Conservation (phyloP, 92 coral and sea anemone species). For the Zoanthus solanderi region DNA sequence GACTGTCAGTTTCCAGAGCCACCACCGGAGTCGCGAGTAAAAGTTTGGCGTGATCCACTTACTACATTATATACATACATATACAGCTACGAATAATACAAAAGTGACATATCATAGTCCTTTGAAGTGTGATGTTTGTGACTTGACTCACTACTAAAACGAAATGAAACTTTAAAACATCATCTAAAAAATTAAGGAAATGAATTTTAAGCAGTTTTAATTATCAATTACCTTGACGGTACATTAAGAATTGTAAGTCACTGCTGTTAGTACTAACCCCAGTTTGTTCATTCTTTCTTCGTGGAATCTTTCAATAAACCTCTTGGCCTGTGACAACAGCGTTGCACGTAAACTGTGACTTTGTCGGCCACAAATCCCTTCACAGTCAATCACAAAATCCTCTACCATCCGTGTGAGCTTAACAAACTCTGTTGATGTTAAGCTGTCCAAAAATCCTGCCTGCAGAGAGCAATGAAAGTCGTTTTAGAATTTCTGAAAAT, state of each 20-base stretch:
- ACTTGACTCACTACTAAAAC: too few relatives aligned
- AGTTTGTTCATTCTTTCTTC: slow-evolving; percentile 96
- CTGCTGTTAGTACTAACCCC: slow-evolving; percentile 59
- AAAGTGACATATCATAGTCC: too few relatives aligned
- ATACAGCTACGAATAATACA: too few relatives aligned
- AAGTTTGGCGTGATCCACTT: too few relatives aligned
- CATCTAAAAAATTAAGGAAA: too few relatives aligned
- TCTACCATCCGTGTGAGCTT: slow-evolving; percentile 93
- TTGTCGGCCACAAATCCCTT: slow-evolving; percentile 95
- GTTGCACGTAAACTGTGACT: slow-evolving; percentile 95
- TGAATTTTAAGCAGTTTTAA: too few relatives aligned
- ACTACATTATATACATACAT: too few relatives aligned
- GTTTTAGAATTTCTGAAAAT: neutral
- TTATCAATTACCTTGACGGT: too few relatives aligned
- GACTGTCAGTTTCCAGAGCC: too few relatives aligned
- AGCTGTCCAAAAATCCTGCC: slow-evolving; percentile 96
- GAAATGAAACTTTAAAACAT: too few relatives aligned
- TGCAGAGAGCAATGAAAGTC: slow-evolving; percentile 17
- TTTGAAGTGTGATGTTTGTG: too few relatives aligned
- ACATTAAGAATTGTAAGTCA: neutral
- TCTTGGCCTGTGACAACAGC: slow-evolving; percentile 93
- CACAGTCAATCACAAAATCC: slow-evolving; percentile 95
- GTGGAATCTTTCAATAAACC: slow-evolving; percentile 96
- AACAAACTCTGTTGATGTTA: slow-evolving; percentile 97
- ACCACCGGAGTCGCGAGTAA: too few relatives aligned